Evolutionary conservation across 1,140 invertebrate genomes (phyloP).

Genomic region (Protaetia brevitarsis): DNA sequence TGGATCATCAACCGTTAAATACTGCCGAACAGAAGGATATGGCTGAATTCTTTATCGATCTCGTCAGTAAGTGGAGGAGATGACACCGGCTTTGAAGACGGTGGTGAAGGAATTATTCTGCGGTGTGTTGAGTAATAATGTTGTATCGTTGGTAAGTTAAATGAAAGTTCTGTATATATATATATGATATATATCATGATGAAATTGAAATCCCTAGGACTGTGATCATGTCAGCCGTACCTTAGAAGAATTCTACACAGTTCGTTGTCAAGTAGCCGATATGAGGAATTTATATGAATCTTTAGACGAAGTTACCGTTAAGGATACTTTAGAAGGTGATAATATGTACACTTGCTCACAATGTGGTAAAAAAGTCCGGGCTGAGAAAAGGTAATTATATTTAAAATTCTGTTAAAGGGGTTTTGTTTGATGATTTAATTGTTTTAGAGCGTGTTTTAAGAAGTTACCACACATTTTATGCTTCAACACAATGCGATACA

Average conservation of each 20-base stretch:
- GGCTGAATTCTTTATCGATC: constrained; percentile 96
- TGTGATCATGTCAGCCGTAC: constrained; percentile 92
- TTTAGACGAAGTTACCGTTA: constrained; percentile 92
- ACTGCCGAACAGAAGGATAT: constrained; percentile 97
- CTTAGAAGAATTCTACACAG: constrained; percentile 94
- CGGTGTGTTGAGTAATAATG: constrained; percentile 90
- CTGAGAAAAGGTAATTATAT: constrained; percentile 74
- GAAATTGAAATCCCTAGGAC: constrained; percentile 68
- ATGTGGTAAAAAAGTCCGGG: constrained; percentile 90
- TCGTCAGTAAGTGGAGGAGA: constrained; percentile 95
- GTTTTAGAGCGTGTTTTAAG: constrained; percentile 85
- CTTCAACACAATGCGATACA: constrained; percentile 98
- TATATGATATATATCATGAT: too few relatives aligned
- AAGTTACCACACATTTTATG: constrained; percentile 89
- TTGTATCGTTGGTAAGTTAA: constrained; percentile 76
- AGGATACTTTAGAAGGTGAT: constrained; percentile 93
- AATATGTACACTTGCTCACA: constrained; percentile 98
- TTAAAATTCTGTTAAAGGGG: too few relatives aligned
- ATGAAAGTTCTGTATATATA: too few relatives aligned
- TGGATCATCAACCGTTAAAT: constrained; percentile 94
- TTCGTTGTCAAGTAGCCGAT: constrained; percentile 91
- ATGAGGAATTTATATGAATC: constrained; percentile 95
- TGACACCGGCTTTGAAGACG: constrained; percentile 87
- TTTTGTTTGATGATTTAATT: neutral
- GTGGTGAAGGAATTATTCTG: constrained; percentile 90